phyloP scores from a whole-genome alignment of 2,888 invertebrate genomes.

The Eueremaeus valkanovi region DNA sequence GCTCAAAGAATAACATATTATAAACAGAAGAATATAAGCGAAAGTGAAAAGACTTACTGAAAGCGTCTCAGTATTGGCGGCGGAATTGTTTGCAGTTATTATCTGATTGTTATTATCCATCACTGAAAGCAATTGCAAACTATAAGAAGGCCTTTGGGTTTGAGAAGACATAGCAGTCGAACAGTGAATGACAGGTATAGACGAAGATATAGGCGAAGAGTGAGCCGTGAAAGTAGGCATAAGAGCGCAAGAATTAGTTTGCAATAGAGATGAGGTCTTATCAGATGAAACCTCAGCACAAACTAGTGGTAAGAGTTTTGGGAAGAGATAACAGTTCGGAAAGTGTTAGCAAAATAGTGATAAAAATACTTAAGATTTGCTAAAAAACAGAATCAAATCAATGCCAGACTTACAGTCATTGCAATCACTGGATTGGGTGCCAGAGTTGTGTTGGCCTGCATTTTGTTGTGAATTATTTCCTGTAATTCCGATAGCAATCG shows the following conservation, averaged over 20 bases:
- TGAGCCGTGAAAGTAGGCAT: conserved; percentile 23
- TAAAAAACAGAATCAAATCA: background rate
- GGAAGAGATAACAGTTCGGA: conserved; percentile 2
- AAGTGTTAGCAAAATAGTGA: background rate
- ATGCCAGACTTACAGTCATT: background rate
- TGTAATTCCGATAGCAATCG: conserved; percentile 31
- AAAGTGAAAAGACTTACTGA: conserved; percentile 18
- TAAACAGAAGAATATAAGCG: too few species aligned
- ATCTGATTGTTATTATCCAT: conserved; percentile 4
- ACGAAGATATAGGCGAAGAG: background rate
- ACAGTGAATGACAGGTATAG: background rate
- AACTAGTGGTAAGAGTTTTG: background rate
- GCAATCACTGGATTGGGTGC: background rate
- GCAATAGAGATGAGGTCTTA: conserved; percentile 2
- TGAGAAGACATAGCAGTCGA: background rate
- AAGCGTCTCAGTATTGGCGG: background rate
- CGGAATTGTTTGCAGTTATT: background rate
- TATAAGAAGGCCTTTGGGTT: conserved; percentile 11
- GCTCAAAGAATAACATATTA: too few species aligned
- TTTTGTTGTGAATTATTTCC: conserved; percentile 33
- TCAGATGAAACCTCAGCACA: background rate
- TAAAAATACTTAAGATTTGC: background rate
- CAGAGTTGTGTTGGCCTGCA: conserved; percentile 6
- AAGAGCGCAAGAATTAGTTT: conserved; percentile 22
- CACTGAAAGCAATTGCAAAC: conserved; percentile 21